A percentile compares a stretch with the other conserved stretches of the same genome.
Evolutionary conservation across 2,797 vertebrate genomes (phyloP).

Genomic region (Hirundo rustica): DNA sequence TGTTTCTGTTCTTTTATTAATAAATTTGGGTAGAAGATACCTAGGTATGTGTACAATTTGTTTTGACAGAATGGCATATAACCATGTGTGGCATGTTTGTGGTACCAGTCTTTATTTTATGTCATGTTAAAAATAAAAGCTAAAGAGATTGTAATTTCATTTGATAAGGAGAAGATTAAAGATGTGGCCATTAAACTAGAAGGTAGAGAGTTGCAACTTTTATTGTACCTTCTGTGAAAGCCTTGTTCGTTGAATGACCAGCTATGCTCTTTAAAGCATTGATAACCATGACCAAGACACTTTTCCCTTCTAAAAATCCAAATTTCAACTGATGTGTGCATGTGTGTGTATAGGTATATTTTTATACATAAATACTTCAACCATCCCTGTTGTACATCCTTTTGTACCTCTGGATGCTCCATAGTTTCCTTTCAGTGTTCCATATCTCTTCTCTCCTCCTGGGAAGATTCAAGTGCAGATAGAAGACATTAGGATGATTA

Average conservation of each 20-base stretch:
- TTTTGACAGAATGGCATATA: background rate
- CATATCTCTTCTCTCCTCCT: background rate
- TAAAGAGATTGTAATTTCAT: background rate
- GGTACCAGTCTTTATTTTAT: background rate
- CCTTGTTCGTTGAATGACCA: background rate
- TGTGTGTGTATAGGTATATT: background rate
- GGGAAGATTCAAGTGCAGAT: background rate
- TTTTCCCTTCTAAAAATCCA: background rate
- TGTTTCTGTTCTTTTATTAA: constrained; percentile 28
- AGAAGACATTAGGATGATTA: background rate
- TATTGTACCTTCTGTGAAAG: background rate
- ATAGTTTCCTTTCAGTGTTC: background rate
- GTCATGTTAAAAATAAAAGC: background rate
- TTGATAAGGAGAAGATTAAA: background rate
- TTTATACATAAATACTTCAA: background rate
- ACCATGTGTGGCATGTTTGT: background rate
- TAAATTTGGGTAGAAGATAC: background rate
- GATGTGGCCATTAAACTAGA: background rate
- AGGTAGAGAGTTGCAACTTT: background rate
- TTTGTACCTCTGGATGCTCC: background rate
- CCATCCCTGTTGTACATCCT: background rate
- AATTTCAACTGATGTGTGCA: background rate
- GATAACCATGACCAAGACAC: background rate
- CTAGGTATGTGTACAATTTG: background rate
- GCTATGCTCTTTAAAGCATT: background rate